A percentile compares a stretch with the other conserved stretches of the same genome.
phyloP scores from a whole-genome alignment of 2,888 invertebrate genomes.

The Synergus umbraculus region DNA sequence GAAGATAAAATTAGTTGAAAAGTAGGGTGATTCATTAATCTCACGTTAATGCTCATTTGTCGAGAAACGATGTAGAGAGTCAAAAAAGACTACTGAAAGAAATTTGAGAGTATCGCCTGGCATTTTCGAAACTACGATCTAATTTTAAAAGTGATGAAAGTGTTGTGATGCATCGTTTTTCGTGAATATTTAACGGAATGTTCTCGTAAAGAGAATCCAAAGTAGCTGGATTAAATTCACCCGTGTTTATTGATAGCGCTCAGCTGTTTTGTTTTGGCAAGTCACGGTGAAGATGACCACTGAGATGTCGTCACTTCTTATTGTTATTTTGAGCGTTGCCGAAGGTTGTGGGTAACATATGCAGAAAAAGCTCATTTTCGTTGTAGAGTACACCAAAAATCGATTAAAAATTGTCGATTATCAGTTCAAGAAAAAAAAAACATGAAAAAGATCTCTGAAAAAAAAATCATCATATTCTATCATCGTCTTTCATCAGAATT shows the following conservation, averaged over 20 bases:
- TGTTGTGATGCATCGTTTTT: not conserved
- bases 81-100: no score
- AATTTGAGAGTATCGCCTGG: no score
- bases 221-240: constrained; percentile 52
- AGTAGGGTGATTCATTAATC: no score
- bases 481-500: no score
- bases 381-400: constrained; percentile 17
- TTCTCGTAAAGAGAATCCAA: constrained; percentile 41
- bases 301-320: constrained; percentile 65
- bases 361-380: constrained; percentile 31
- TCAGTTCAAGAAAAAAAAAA: no score
- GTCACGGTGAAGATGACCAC: constrained; percentile 54
- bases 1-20: no score
- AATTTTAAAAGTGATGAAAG: constrained; percentile 1
- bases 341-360: constrained; percentile 60
- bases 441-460: no score
- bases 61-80: no score
- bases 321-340: constrained; percentile 72
- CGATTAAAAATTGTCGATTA: not conserved
- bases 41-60: no score
- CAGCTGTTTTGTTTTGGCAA: constrained; percentile 71
- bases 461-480: no score
- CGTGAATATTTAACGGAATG: not conserved
- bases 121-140: not conserved
- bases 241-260: constrained; percentile 73